Conservation (phyloP, 2,888 invertebrate genomes). For the Ypsolopha scabrella region DNA sequence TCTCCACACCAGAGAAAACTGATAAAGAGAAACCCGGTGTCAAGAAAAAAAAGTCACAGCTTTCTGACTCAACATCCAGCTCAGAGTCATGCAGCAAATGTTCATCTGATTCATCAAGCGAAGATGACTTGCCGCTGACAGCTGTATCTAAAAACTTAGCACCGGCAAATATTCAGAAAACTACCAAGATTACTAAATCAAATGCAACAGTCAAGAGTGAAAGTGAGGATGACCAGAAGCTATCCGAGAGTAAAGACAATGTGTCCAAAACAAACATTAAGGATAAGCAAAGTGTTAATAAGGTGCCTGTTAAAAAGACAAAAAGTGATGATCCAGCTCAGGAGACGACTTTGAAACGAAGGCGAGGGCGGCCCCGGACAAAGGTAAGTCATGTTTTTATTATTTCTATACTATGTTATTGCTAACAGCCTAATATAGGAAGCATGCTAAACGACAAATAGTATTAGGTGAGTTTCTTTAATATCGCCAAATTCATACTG, state of each 20-base stretch:
- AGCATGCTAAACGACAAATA: too few species aligned
- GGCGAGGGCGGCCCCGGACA: slow-evolving; percentile 44
- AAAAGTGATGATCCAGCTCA: slow-evolving; percentile 40
- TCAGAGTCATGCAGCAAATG: slow-evolving; percentile 66
- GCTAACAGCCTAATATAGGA: too few species aligned
- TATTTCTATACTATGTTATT: neutral
- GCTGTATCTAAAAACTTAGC: slow-evolving; percentile 48
- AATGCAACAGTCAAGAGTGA: slow-evolving; percentile 27
- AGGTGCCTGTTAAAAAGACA: slow-evolving; percentile 41
- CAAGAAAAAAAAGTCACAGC: slow-evolving; percentile 23
- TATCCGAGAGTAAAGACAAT: slow-evolving; percentile 37
- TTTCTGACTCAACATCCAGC: slow-evolving; percentile 56
- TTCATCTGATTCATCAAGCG: slow-evolving; percentile 55
- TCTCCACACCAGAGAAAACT: slow-evolving; percentile 21
- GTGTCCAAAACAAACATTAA: slow-evolving; percentile 29
- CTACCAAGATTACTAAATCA: slow-evolving; percentile 25
- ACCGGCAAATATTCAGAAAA: slow-evolving; percentile 21
- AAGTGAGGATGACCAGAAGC: slow-evolving; percentile 39
- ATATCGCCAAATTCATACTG: too few species aligned
- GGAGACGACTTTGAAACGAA: slow-evolving; percentile 33
- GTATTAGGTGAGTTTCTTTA: too few species aligned
- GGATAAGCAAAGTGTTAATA: slow-evolving; percentile 41
- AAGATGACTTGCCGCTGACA: slow-evolving; percentile 56
- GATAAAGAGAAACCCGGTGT: slow-evolving; percentile 23
- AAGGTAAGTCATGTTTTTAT: slow-evolving; percentile 41